Base-by-base conservation (phyloP, 2,888 invertebrate genomes). In the Lasius platythorax region DNA sequence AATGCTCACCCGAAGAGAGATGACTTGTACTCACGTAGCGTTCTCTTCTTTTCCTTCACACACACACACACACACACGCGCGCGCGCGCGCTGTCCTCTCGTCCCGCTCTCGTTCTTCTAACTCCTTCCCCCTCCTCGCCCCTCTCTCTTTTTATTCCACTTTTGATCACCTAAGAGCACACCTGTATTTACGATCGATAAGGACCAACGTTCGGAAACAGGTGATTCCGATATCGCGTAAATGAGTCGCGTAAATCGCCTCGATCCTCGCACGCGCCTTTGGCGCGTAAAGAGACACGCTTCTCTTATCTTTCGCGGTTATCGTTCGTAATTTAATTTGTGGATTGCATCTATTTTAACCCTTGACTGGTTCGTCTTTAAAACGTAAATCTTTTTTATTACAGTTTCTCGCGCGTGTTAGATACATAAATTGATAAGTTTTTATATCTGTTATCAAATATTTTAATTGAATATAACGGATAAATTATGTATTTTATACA, bases 1-100 rank as follows among this genome's bases (percentile, higher is more conserved):
- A 90, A 91, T 91, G 91, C 91, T 90, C 85, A 72, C 67, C 75
- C 81, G 67, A 66, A 0, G 53, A 33, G 64, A 79, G 40, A 79
- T 12, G 79, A 53, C 63, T 82, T 79, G 79, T 82, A 33, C 30
- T 82, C 78, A 64, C 40, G 50, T 76, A 74, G 56, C 43, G 56
- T 56, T 53, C 66, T 82, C 64, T 64, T 43, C 40, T n/a, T 28
- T 79, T 82, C 43, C 37, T n/a, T 82, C 28, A 40, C 23, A 28
- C 53, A 63, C 23, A 23, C 23, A 23, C 23, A 23, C 23, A 23
- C 23, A 23, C 23, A 0, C 23, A 0, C 23, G 23, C 40, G 28
- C 23, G 23, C 23, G 23, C 23, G 23, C 40, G 28, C 28, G 56
- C 74, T 56, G 43, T 40, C 23, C 23, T 76, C 37, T 82, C 50